Evolutionary conservation across 2,888 invertebrate species (phyloP), one percentile per base, ranked within the genome.

Genomic region (Ashinkailepas kermadecensis): DNA sequence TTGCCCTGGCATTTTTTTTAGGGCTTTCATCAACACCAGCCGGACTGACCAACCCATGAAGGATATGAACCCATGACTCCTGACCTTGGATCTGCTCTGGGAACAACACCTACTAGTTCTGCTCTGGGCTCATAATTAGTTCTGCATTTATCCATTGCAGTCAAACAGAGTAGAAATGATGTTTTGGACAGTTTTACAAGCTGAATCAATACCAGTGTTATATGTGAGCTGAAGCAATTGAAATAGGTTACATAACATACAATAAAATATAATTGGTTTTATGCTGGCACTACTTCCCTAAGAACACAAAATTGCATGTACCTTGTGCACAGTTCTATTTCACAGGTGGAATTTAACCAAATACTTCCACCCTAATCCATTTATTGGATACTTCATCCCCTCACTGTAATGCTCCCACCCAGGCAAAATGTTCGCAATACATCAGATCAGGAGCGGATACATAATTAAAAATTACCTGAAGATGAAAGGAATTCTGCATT

Each of bases 401-500:
- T 39, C 39, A 39, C 39, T 39, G 39, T 4, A 39, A 39, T 39
- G 39, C 39, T 39, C 39, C 39, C 39, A 39, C 39, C 39, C 39
- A 39, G 1, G 39, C 39, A 39, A 39, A 39, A 39, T 39, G 39
- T 39, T 39, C 1, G 62, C 62, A 81, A 70, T 9, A 25, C 80
- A 58, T 70, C 25, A 81, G 18, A 65, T 62, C 23, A 18, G 18
- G 9, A n/a, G n/a, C 25, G 6, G 25, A 39, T 21, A n/a, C 23
- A 56, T 54, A 7, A n/a, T 64, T 21, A 9, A 8, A 3, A 21
- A 65, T n/a, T 80, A 86, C 86, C 86, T 85, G 84, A 84, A 10
- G 85, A 83, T 70, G 82, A 80, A 15, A 86, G 82, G 23, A 80
- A 81, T 10, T 82, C 39, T 56, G 86, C 85, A 83, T 87, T 87